These are phyloP conservation scores for Serinus canaria DNA, from an alignment of 2,113 vertebrate genomes.

Conservation along the genomic window DNA sequence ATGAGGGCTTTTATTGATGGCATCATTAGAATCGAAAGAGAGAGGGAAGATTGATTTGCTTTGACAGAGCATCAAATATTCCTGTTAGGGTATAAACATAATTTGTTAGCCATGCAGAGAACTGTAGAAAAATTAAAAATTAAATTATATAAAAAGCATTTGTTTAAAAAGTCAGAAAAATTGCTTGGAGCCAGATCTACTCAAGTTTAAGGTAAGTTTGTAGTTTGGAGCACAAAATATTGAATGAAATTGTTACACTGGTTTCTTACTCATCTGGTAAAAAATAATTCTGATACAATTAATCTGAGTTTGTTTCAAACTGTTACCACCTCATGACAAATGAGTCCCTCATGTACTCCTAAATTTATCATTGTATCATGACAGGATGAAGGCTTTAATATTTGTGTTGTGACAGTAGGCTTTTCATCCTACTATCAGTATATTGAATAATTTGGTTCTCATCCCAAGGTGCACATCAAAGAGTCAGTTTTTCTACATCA, in stretches of 20 bases:
- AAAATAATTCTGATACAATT: not conserved
- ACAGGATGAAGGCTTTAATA: not conserved
- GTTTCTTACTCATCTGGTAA: not conserved
- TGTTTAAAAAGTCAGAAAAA: not conserved
- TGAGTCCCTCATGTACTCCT: not conserved
- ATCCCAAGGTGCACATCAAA: not conserved
- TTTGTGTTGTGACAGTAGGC: not conserved
- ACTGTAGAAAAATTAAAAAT: not conserved
- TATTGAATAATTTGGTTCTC: not conserved
- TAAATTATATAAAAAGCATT: not conserved
- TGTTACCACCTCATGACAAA: not conserved
- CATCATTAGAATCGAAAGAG: constrained; percentile 33
- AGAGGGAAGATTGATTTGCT: constrained; percentile 16
- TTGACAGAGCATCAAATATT: constrained; percentile 19
- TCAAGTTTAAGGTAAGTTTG: not conserved
- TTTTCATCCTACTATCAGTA: not conserved
- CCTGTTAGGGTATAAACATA: not conserved
- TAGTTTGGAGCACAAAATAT: not conserved
- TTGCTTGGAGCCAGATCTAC: not conserved
- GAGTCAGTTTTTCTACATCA: not conserved
- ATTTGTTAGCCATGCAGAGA: not conserved
- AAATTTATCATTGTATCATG: not conserved
- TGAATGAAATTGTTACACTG: not conserved
- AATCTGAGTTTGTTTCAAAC: not conserved
- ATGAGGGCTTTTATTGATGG: constrained; percentile 18